Base-by-base conservation (phyloP, 2,113 vertebrate species). In the Pachycephala philippinensis region DNA sequence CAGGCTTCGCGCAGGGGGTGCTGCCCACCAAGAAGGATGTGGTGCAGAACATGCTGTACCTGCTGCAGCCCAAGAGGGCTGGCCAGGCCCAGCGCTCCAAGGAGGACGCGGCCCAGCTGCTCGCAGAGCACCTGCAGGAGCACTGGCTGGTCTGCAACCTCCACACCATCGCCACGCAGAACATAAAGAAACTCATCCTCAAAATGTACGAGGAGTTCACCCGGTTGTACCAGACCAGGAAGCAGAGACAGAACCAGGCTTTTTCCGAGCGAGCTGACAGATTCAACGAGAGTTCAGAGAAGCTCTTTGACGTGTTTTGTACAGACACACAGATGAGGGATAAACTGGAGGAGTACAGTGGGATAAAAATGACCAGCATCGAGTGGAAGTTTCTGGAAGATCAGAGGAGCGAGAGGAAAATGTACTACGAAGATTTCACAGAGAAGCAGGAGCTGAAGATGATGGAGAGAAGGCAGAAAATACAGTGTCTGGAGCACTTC, bases 381-480 rank as follows among this genome's bases (percentile, higher is more conserved):
- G 97, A 97, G 89, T 96, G 97, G 97, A 97, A 97, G 50, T 97
- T 97, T 30, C 91, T 97, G 9, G 97, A 97, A 93, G 97, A 97
- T 91, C 97, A 97, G 37, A 97, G 97, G 50, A 96, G 89, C 0
- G 97, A 97, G 79, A 94, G 97, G 28, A 97, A 97, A 77, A 97
- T 97, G 95, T 97, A 97, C 81, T 97, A 97, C 0, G 95, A 97
- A 87, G 96, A 97, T 28, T 96, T 96, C 81, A 91, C 96, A 6
- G 97, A 97, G 53, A 97, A 97, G 52, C 96, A 96, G 49, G 97
- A 97, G 24, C 30, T 96, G 78, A 96, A 97, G 92, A 94, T 71
- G 80, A 96, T 96, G 96, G 97, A 97, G 31, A 96, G 97, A 70
- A 95, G 96, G 31, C 97, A 95, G 53, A 97, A 97, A 72, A 96